Evolutionary conservation across 2,797 vertebrate genomes (phyloP), one percentile per base, ranked within the genome.

Genomic region (Philypnodon macrostomus): DNA sequence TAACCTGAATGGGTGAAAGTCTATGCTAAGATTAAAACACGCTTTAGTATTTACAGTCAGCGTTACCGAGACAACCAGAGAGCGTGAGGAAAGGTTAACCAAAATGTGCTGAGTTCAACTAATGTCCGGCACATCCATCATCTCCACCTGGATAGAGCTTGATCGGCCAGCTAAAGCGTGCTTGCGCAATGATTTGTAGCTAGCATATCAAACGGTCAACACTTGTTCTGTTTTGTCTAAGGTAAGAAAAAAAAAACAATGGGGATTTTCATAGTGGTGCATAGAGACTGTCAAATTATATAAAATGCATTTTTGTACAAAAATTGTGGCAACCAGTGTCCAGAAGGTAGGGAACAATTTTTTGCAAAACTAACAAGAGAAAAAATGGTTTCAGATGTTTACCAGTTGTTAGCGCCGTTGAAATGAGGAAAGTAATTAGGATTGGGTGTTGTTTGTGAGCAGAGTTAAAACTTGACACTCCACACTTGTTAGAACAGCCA

Each of bases 91-190:
- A 66, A 69, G 52, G 41, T 52, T 72, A 30, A 27, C 15, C 62
- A 46, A 63, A 77, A 67, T 75, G 68, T 73, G 69, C 74, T 33
- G 64, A 63, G 69, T 77, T 80, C 58, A 75, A 76, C 56, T 40
- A n/a, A 45, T 55, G 52, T 60, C 53, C 41, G 7, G 59, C 31
- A 15, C 73, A 79, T 82, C 72, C 77, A 79, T 82, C 77, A 71
- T 77, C 58, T 76, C 80, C 75, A 76, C 70, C 63, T 76, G 75
- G 56, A 47, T 41, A 19, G 33, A 58, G 64, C 74, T 71, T 63
- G 77, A 81, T 73, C 68, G 48, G 49, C 49, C 69, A 79, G 67
- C 70, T 53, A 61, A 39, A 35, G 10, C 30, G 10, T 51, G 65
- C 52, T 37, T 60, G 65, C 74, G 70, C 70, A 63, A 70, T 70